These are phyloP conservation scores for Melanotaenia trifasciata DNA, from an alignment of 2,797 vertebrate species.

Conservation along the genomic window DNA sequence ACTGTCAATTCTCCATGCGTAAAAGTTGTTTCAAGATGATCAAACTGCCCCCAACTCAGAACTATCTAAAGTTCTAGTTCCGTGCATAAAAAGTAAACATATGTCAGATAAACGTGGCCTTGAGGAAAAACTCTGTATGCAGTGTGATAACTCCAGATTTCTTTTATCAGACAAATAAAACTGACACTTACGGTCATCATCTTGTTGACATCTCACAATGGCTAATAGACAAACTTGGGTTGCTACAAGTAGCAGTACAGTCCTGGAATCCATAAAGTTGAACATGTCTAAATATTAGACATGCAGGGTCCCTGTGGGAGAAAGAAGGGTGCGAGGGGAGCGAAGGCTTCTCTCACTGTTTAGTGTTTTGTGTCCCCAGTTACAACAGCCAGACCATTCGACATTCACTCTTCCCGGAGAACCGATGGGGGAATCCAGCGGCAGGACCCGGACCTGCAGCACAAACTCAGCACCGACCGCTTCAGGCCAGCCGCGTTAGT, in stretches of 20 bases:
- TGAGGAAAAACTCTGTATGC: not conserved
- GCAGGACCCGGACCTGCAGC: constrained; percentile 85
- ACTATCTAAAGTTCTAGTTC: not conserved
- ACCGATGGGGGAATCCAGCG: constrained; percentile 83
- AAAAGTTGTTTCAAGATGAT: constrained; percentile 39
- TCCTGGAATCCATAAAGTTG: constrained; percentile 90
- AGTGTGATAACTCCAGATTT: constrained; percentile 6
- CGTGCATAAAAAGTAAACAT: not conserved
- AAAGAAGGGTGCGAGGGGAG: constrained; percentile 75
- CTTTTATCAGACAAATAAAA: constrained; percentile 45
- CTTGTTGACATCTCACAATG: constrained; percentile 89
- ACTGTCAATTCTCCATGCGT: constrained; percentile 41
- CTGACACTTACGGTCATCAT: constrained; percentile 88
- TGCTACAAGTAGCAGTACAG: constrained; percentile 91
- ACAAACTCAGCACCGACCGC: constrained; percentile 87
- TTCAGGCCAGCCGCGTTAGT: constrained; percentile 85
- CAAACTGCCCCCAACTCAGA: constrained; percentile 6
- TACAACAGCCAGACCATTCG: constrained; percentile 83
- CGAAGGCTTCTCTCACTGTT: constrained; percentile 78
- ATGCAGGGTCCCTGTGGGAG: constrained; percentile 85
- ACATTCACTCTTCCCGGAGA: constrained; percentile 78
- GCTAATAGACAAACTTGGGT: constrained; percentile 88
- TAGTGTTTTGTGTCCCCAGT: constrained; percentile 72
- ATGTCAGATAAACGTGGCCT: not conserved
- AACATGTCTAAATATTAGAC: constrained; percentile 95